Conservation (phyloP, 2,113 vertebrate species). For the Parus major region DNA sequence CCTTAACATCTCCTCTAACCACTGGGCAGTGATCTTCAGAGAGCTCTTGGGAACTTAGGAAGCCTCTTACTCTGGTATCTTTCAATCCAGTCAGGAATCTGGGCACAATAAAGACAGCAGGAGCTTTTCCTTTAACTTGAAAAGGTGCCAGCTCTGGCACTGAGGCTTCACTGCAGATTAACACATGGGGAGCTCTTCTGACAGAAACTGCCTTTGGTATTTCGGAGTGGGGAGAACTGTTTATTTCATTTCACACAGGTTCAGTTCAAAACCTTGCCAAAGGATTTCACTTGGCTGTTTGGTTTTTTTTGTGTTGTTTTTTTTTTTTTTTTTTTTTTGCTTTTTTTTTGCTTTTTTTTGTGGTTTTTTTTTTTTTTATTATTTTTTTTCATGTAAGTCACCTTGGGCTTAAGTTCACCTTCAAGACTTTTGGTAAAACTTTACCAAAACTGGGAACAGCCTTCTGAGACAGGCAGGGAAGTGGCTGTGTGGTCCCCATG, state of each 20-base stretch:
- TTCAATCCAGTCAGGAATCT: not conserved
- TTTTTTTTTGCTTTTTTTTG: too few relatives aligned
- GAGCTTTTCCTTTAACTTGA: slow-evolving; percentile 17
- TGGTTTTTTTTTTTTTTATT: not conserved
- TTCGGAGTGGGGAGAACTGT: not conserved
- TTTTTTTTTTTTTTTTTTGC: too few relatives aligned
- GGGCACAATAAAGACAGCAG: not conserved
- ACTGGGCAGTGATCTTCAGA: not conserved
- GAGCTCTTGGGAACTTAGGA: not conserved
- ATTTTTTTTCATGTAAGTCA: not conserved
- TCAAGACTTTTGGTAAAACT: not conserved
- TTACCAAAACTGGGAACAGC: not conserved
- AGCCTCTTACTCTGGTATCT: not conserved
- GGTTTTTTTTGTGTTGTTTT: not conserved
- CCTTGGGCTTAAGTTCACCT: not conserved
- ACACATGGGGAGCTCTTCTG: not conserved
- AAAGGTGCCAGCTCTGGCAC: not conserved
- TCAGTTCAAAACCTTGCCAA: not conserved
- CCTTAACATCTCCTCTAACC: not conserved
- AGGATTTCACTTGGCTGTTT: not conserved
- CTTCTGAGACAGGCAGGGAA: not conserved
- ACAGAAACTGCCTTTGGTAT: not conserved
- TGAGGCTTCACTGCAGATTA: not conserved
- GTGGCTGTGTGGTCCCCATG: not conserved
- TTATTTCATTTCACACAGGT: not conserved